These are phyloP conservation scores for Clivina fossor DNA, from an alignment of 2,888 invertebrate species.

Conservation along the genomic window DNA sequence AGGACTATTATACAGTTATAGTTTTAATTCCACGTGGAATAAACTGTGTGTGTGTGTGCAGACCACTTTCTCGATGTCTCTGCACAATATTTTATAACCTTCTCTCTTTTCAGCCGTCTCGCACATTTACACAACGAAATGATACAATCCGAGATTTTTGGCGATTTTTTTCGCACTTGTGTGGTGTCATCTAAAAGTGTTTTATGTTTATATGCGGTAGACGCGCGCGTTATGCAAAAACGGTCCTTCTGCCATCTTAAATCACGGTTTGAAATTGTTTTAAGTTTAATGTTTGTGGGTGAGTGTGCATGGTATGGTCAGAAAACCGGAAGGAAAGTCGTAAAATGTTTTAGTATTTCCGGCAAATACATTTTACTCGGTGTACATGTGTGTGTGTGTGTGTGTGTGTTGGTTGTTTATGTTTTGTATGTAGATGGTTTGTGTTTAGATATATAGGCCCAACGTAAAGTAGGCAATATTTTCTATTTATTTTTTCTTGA, in stretches of 20 bases:
- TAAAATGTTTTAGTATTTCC: slow-evolving; percentile 26
- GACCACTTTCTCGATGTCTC: too few relatives aligned
- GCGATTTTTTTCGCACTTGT: slow-evolving; percentile 11
- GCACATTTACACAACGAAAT: too few relatives aligned
- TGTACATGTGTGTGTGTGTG: not conserved
- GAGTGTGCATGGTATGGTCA: not conserved
- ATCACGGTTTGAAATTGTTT: slow-evolving; percentile 13
- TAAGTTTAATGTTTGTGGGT: slow-evolving; percentile 12
- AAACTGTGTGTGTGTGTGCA: too few relatives aligned
- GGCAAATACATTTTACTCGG: not conserved
- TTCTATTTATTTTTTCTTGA: too few relatives aligned
- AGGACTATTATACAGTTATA: too few relatives aligned
- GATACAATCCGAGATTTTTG: slow-evolving; percentile 25
- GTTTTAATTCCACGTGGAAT: too few relatives aligned
- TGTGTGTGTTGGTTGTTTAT: not conserved
- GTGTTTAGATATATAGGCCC: too few relatives aligned
- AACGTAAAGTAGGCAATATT: too few relatives aligned
- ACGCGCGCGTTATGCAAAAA: not conserved
- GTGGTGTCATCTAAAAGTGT: slow-evolving; percentile 20
- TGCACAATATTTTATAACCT: too few relatives aligned
- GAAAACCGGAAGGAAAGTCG: slow-evolving; percentile 17
- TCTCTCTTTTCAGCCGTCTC: too few relatives aligned
- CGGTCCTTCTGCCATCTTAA: slow-evolving; percentile 9
- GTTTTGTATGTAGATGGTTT: not conserved
- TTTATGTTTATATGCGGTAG: slow-evolving; percentile 20